A percentile compares a stretch with the other conserved stretches of the same genome.
phyloP scores from a whole-genome alignment of 2,113 vertebrate species.

The Reinhardtius hippoglossoides region DNA sequence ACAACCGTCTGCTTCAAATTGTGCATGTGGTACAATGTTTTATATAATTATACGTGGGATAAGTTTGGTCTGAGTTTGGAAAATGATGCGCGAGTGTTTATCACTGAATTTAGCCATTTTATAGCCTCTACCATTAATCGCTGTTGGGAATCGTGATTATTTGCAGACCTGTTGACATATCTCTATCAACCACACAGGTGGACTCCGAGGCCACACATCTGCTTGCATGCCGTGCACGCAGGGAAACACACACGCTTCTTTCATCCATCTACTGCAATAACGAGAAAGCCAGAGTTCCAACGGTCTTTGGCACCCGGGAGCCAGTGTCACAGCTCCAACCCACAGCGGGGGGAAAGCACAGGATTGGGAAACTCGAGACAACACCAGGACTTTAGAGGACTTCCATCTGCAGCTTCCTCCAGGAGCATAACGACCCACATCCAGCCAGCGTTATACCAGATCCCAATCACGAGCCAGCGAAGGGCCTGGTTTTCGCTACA shows the following conservation, averaged over 20 bases:
- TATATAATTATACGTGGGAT: background rate
- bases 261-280: constrained; percentile 28
- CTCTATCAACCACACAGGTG: background rate
- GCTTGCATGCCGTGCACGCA: background rate
- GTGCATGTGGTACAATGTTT: background rate
- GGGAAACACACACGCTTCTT: constrained; percentile 31
- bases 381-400: constrained; percentile 49
- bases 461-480: constrained; percentile 16
- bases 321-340: constrained; percentile 53
- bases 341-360: constrained; percentile 15
- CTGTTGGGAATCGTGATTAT: background rate
- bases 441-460: constrained; percentile 52
- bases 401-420: constrained; percentile 61
- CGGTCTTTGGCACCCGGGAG: constrained; percentile 27
- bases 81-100: too few relatives aligned
- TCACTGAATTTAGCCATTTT: too few relatives aligned
- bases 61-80: too few relatives aligned
- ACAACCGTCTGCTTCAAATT: too few relatives aligned
- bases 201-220: constrained; percentile 14
- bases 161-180: background rate
- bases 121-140: background rate
- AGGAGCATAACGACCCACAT: constrained; percentile 52
- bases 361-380: constrained; percentile 53
- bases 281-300: constrained; percentile 47
- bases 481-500: constrained; percentile 1